A percentile compares a stretch with the other conserved stretches of the same genome.
phyloP scores from a whole-genome alignment of 2,113 vertebrate species.

The Siniperca chuatsi region DNA sequence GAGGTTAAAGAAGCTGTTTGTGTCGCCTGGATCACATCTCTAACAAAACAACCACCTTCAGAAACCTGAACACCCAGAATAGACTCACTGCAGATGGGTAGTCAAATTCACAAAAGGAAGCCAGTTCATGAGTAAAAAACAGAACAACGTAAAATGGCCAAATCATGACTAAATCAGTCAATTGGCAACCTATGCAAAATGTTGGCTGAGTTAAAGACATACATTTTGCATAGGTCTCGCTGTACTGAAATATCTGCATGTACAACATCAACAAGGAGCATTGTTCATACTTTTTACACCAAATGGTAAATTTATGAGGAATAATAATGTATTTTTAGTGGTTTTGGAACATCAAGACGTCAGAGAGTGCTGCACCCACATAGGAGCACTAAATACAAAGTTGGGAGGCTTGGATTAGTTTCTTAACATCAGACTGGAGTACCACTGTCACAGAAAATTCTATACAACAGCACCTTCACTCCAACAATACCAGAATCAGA shows the following conservation, averaged over 20 bases:
- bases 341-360: not conserved
- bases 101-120: slow-evolving; percentile 67
- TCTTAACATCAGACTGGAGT: not conserved
- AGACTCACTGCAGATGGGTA: slow-evolving; percentile 67
- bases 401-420: not conserved
- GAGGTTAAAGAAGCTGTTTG: not conserved
- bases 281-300: not conserved
- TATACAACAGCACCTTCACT: not conserved
- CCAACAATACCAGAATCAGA: not conserved
- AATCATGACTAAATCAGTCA: slow-evolving; percentile 6
- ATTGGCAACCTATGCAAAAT: not conserved
- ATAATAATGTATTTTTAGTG: not conserved
- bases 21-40: slow-evolving; percentile 34
- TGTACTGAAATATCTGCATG: not conserved
- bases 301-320: not conserved
- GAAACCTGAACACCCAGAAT: slow-evolving; percentile 74
- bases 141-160: slow-evolving; percentile 2
- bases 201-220: too few species aligned
- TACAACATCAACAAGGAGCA: not conserved
- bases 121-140: slow-evolving; percentile 26
- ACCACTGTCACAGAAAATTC: not conserved
- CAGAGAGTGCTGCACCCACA: not conserved
- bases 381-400: not conserved
- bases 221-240: not conserved
- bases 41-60: slow-evolving; percentile 46